A percentile compares a stretch with the other conserved stretches of the same genome.
Conservation (phyloP, 2,113 vertebrate species). For the Halichoerus grypus region DNA sequence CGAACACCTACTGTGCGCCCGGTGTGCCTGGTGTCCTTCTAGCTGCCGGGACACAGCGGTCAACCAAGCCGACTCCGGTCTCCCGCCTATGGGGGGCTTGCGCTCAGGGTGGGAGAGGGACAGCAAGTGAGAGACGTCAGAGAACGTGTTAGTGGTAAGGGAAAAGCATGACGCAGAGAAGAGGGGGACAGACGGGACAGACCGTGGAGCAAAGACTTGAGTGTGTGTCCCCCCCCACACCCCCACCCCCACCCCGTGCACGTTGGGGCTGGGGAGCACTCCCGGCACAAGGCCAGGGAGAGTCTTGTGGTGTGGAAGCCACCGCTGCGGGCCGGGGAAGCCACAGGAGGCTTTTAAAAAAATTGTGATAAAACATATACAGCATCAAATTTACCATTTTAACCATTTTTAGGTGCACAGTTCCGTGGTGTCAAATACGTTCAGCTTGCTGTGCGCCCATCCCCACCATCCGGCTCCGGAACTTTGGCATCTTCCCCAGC, state of each 20-base stretch:
- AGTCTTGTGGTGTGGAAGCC: neutral
- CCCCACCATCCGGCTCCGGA: neutral
- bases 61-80: neutral
- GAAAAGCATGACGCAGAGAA: neutral
- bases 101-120: neutral
- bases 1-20: neutral
- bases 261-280: neutral
- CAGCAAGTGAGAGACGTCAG: neutral
- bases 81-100: neutral
- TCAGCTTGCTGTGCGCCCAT: neutral
- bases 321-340: neutral
- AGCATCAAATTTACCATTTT: neutral
- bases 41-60: neutral
- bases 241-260: no score
- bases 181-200: neutral
- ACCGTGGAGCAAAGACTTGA: neutral
- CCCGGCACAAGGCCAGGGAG: neutral
- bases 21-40: neutral
- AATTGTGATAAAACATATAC: neutral
- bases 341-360: neutral
- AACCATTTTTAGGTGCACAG: neutral
- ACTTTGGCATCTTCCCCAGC: neutral
- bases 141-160: neutral
- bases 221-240: accelerated
- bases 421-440: no score